Conservation (phyloP, 1,140 invertebrate genomes). For the Trichonephila clavipes region DNA sequence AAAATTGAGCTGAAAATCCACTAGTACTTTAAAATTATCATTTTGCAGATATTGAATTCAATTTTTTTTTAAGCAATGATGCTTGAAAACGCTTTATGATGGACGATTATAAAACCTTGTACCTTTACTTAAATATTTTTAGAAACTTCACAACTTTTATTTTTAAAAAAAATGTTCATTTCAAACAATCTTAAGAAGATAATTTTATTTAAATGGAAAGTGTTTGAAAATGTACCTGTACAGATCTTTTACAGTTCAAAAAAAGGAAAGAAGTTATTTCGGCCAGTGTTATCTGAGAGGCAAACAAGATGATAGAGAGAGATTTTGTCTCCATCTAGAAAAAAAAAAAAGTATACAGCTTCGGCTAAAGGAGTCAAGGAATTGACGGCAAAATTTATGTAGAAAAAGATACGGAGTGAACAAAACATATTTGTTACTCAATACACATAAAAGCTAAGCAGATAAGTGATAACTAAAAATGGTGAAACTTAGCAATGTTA, state of each 20-base stretch:
- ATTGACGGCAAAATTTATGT: not conserved
- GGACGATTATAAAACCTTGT: too few species aligned
- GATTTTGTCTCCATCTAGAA: slow-evolving; percentile 38
- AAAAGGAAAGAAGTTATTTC: not conserved
- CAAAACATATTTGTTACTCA: not conserved
- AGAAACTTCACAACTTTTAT: too few species aligned
- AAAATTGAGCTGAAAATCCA: too few species aligned
- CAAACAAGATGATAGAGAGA: slow-evolving; percentile 29
- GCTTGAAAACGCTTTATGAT: too few species aligned
- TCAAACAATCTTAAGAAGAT: too few species aligned
- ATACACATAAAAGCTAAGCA: not conserved
- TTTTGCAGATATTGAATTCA: too few species aligned
- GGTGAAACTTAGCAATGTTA: too few species aligned
- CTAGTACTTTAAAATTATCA: too few species aligned
- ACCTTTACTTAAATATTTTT: too few species aligned
- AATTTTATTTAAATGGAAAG: not conserved
- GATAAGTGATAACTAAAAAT: too few species aligned
- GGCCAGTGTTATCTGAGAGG: slow-evolving; percentile 3
- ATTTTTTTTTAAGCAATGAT: too few species aligned
- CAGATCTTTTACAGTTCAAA: not conserved
- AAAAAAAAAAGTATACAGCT: not conserved
- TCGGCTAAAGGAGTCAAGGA: not conserved
- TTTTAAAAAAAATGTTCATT: too few species aligned
- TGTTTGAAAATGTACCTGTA: not conserved
- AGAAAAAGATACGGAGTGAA: not conserved